Evolutionary conservation across 2,797 vertebrate species (phyloP).

Genomic region (Tragelaphus eurycerus): DNA sequence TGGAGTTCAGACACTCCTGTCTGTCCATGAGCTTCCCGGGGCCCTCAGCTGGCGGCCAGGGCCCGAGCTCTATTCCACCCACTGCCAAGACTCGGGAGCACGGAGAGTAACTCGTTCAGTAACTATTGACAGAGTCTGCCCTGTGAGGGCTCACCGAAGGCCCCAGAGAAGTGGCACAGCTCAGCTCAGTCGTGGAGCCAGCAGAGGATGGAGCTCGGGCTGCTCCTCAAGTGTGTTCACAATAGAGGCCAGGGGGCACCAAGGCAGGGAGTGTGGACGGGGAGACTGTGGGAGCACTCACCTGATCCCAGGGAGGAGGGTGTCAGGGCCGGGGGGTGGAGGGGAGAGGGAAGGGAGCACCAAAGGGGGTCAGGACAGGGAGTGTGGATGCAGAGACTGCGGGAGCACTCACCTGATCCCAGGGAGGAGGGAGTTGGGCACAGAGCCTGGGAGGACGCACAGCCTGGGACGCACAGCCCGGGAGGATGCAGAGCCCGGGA

Average conservation of each 20-base stretch:
- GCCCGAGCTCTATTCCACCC: neutral
- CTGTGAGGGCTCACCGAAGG: neutral
- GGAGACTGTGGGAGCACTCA: neutral
- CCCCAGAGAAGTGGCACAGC: neutral
- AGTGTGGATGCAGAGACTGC: accelerated
- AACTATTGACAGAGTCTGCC: too few species aligned
- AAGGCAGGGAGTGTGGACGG: accelerated
- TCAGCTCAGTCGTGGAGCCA: accelerated
- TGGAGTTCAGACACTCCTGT: neutral
- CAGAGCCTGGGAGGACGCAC: accelerated
- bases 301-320: neutral
- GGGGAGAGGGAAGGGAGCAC: neutral
- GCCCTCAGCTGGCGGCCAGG: accelerated
- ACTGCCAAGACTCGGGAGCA: neutral
- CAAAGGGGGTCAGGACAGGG: accelerated
- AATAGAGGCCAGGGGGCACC: neutral
- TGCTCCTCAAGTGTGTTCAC: too few species aligned
- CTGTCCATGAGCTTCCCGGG: neutral
- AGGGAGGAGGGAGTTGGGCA: too few species aligned
- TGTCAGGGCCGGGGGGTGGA: too few species aligned
- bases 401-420: neutral
- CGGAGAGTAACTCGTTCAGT: neutral
- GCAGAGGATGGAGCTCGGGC: accelerated
- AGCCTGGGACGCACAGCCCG: too few species aligned
- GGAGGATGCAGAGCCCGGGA: accelerated